These are phyloP conservation scores for Perizoma flavofasciatum DNA, from an alignment of 2,888 invertebrate species.

Conservation along the genomic window DNA sequence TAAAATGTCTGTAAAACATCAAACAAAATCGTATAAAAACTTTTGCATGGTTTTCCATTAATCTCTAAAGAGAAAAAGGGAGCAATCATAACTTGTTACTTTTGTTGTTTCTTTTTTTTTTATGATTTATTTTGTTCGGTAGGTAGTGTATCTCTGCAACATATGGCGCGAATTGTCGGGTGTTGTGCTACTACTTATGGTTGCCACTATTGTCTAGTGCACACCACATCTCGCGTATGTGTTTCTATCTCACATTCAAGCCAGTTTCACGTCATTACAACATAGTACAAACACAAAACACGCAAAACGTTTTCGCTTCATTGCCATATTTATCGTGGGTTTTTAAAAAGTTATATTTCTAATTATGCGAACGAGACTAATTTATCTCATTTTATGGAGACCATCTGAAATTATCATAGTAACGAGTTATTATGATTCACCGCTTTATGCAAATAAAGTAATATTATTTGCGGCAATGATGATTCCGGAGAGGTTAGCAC, in stretches of 20 bases:
- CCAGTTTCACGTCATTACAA: conserved; percentile 23
- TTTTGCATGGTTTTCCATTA: conserved; percentile 30
- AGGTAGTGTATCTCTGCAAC: conserved; percentile 21
- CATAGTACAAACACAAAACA: conserved; percentile 23
- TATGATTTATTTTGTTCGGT: conserved; percentile 39
- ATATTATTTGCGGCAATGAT: conserved; percentile 35
- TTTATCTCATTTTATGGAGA: conserved; percentile 45
- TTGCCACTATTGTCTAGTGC: conserved; percentile 24
- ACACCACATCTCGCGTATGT: conserved; percentile 20
- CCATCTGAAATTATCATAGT: conserved; percentile 43
- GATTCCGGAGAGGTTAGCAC: conserved; percentile 27
- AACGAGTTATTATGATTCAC: conserved; percentile 43
- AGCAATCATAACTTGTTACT: conserved; percentile 31
- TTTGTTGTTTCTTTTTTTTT: conserved; percentile 37
- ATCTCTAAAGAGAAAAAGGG: conserved; percentile 28
- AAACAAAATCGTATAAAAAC: conserved; percentile 27
- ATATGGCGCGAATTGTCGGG: conserved; percentile 19
- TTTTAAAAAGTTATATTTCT: conserved; percentile 31
- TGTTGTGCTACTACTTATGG: conserved; percentile 13
- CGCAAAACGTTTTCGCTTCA: conserved; percentile 20
- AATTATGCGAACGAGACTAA: conserved; percentile 24
- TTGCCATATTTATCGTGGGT: conserved; percentile 20
- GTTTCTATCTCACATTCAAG: conserved; percentile 26
- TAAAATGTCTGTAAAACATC: conserved; percentile 3
- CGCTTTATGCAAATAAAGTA: conserved; percentile 38